Percentiles rank a stretch among this genome's conserved stretches.
Conservation (phyloP, 1,140 invertebrate species). For the Stenopsyche tienmushanensis region DNA sequence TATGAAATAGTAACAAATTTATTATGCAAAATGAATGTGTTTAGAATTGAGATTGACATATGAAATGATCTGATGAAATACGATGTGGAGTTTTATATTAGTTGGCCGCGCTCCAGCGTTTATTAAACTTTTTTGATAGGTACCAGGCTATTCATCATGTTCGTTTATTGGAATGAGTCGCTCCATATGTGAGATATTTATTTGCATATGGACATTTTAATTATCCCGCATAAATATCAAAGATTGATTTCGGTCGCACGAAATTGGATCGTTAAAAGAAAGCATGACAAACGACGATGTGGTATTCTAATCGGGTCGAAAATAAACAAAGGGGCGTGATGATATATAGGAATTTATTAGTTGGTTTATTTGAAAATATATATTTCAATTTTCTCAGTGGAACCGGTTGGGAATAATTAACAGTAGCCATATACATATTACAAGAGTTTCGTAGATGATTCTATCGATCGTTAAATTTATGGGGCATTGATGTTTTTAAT, state of each 20-base stretch:
- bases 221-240: no score
- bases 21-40: not conserved
- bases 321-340: not conserved
- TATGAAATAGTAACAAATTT: no score
- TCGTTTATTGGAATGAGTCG: no score
- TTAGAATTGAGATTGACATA: not conserved
- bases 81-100: no score
- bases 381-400: not conserved
- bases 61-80: not conserved
- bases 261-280: not conserved
- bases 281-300: not conserved
- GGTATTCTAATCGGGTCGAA: not conserved
- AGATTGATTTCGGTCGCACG: not conserved
- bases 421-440: not conserved
- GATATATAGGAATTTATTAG: not conserved
- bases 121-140: no score
- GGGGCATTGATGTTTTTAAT: not conserved
- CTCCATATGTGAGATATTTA: not conserved
- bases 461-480: not conserved
- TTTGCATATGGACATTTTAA: conserved; percentile 8
- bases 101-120: no score
- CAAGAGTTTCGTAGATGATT: not conserved
- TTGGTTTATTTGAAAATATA: not conserved
- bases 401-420: conserved; percentile 3
- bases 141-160: no score